A percentile compares a stretch with the other conserved stretches of the same genome.
Conservation (phyloP, 2,797 vertebrate species). For the Novumbra hubbsi region DNA sequence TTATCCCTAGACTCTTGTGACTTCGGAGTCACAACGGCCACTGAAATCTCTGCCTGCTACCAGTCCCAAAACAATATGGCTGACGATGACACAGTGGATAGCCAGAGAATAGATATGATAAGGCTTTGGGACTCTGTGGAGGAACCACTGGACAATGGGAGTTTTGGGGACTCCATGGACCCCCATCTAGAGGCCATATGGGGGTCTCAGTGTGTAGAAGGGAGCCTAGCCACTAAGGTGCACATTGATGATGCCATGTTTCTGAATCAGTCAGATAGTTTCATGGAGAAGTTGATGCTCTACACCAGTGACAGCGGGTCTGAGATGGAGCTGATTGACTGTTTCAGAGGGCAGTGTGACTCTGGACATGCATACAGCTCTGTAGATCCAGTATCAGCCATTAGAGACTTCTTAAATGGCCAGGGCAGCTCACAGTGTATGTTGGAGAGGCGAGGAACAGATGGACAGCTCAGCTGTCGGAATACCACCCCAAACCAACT, state of each 20-base stretch:
- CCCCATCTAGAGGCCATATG: slow-evolving; percentile 52
- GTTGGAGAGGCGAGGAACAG: slow-evolving; percentile 3
- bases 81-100: slow-evolving; percentile 40
- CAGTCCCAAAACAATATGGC: slow-evolving; percentile 40
- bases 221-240: slow-evolving; percentile 21
- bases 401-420: slow-evolving; percentile 14
- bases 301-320: not conserved
- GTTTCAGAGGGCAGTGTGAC: slow-evolving; percentile 14
- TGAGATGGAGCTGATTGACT: slow-evolving; percentile 20
- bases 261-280: slow-evolving; percentile 29
- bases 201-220: slow-evolving; percentile 35
- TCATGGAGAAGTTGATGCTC: slow-evolving; percentile 14
- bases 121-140: slow-evolving; percentile 52
- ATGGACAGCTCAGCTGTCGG: slow-evolving; percentile 19
- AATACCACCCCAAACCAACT: slow-evolving; percentile 30
- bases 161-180: slow-evolving; percentile 39
- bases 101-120: slow-evolving; percentile 57
- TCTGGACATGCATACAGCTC: slow-evolving; percentile 22
- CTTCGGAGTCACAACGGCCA: slow-evolving; percentile 60
- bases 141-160: slow-evolving; percentile 14
- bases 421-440: slow-evolving; percentile 18
- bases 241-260: slow-evolving; percentile 23
- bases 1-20: slow-evolving; percentile 66
- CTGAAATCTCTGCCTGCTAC: slow-evolving; percentile 46
- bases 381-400: slow-evolving; percentile 19